phyloP scores from a whole-genome alignment of 1,140 invertebrate species.

The Yoshiicerus persimilis region DNA sequence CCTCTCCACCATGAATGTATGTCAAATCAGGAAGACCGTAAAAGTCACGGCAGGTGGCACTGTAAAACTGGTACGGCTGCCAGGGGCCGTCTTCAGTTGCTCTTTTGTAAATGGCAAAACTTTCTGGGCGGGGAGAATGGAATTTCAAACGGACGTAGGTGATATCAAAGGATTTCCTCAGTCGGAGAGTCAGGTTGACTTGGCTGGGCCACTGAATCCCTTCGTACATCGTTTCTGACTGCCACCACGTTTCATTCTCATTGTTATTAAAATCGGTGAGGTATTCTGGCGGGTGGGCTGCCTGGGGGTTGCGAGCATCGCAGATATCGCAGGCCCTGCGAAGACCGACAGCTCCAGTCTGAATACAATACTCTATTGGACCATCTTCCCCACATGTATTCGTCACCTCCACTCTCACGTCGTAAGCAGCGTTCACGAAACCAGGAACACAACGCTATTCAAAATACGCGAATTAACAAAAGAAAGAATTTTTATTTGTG shows the following conservation, averaged over 20 bases:
- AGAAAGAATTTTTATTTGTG: neutral
- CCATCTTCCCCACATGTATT: conserved; percentile 88
- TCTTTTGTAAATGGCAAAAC: conserved; percentile 94
- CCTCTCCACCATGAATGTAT: conserved; percentile 69
- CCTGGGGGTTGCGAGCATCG: conserved; percentile 55
- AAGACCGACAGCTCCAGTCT: conserved; percentile 67
- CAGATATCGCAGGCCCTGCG: conserved; percentile 67
- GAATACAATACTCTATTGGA: conserved; percentile 81
- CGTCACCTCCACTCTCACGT: conserved; percentile 81
- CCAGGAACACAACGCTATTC: conserved; percentile 87
- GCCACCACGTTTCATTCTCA: conserved; percentile 95
- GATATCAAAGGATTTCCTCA: conserved; percentile 96
- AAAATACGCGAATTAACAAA: neutral
- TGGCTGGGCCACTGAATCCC: conserved; percentile 83
- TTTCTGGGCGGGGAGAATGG: conserved; percentile 91
- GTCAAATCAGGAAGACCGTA: conserved; percentile 78
- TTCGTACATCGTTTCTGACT: conserved; percentile 95
- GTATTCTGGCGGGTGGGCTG: conserved; percentile 72
- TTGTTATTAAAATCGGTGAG: conserved; percentile 89
- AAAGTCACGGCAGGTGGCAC: conserved; percentile 83
- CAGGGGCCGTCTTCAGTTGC: conserved; percentile 75
- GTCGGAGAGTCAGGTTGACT: conserved; percentile 87
- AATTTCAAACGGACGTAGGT: conserved; percentile 93
- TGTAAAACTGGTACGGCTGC: conserved; percentile 97
- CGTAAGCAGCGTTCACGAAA: conserved; percentile 95